Conservation (phyloP, 1,140 invertebrate species). For the Leptestheria dahalacensis region DNA sequence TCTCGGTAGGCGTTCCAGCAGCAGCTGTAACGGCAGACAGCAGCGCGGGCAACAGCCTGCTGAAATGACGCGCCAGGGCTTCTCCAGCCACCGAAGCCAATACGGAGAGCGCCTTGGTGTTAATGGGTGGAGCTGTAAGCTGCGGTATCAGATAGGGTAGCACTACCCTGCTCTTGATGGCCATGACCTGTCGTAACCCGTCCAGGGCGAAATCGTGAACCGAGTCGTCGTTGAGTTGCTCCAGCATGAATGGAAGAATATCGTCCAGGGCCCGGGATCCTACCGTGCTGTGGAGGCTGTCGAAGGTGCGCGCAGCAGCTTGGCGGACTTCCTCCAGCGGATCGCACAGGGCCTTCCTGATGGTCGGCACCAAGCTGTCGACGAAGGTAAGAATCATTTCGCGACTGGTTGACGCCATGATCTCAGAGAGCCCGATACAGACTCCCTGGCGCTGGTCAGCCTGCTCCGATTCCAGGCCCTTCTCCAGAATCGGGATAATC, state of each 20-base stretch:
- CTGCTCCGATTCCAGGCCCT: constrained; percentile 74
- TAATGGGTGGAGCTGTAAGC: constrained; percentile 63
- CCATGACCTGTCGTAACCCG: constrained; percentile 90
- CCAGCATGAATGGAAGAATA: constrained; percentile 80
- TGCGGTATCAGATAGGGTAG: constrained; percentile 91
- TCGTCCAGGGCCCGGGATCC: constrained; percentile 91
- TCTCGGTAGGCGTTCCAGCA: constrained; percentile 50
- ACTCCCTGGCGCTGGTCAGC: constrained; percentile 92
- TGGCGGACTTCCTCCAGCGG: constrained; percentile 77
- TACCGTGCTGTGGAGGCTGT: constrained; percentile 85
- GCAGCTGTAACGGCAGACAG: constrained; percentile 54
- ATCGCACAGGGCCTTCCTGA: constrained; percentile 83
- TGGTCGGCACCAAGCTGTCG: constrained; percentile 92
- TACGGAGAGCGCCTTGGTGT: constrained; percentile 82
- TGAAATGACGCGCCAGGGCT: constrained; percentile 75
- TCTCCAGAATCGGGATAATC: constrained; percentile 93
- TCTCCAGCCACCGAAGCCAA: constrained; percentile 84
- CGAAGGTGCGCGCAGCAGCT: constrained; percentile 92
- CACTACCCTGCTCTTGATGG: constrained; percentile 86
- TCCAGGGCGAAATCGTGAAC: constrained; percentile 76
- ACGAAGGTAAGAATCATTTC: constrained; percentile 90
- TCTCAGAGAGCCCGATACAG: constrained; percentile 94
- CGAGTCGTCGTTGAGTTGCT: constrained; percentile 61
- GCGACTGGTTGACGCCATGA: constrained; percentile 87
- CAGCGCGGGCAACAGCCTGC: constrained; percentile 79